phyloP scores from a whole-genome alignment of 2,113 vertebrate species.

The Gulo gulo region DNA sequence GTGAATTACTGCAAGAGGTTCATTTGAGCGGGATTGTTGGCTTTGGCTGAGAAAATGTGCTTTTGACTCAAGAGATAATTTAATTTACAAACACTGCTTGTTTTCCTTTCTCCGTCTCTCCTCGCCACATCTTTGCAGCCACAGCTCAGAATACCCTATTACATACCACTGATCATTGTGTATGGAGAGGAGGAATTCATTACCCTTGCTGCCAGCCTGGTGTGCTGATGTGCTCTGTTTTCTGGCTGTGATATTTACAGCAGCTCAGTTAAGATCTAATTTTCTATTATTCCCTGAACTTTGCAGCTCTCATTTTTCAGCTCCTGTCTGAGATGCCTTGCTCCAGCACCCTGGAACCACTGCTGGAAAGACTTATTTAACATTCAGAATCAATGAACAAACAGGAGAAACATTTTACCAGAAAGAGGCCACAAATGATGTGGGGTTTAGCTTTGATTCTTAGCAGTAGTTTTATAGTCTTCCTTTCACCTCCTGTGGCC shows the following conservation, averaged over 20 bases:
- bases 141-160: neutral
- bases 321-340: constrained; percentile 13
- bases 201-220: neutral
- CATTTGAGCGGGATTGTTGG: neutral
- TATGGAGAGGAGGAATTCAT: neutral
- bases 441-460: constrained; percentile 48
- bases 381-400: constrained; percentile 65
- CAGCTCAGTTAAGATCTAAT: constrained; percentile 54
- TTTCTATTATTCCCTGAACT: constrained; percentile 58
- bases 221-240: neutral
- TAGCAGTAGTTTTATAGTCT: neutral
- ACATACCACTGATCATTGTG: neutral
- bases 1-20: neutral
- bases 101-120: neutral
- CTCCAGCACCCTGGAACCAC: constrained; percentile 26
- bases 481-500: neutral
- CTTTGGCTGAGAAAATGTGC: neutral
- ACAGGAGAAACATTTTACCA: constrained; percentile 24
- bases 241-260: neutral
- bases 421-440: constrained; percentile 34
- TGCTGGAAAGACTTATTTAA: constrained; percentile 64
- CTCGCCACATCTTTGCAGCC: neutral
- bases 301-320: constrained; percentile 56
- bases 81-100: neutral
- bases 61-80: constrained; percentile 16